Evolutionary conservation across 2,888 invertebrate species (phyloP).

Genomic region (Lathronympha strigana): DNA sequence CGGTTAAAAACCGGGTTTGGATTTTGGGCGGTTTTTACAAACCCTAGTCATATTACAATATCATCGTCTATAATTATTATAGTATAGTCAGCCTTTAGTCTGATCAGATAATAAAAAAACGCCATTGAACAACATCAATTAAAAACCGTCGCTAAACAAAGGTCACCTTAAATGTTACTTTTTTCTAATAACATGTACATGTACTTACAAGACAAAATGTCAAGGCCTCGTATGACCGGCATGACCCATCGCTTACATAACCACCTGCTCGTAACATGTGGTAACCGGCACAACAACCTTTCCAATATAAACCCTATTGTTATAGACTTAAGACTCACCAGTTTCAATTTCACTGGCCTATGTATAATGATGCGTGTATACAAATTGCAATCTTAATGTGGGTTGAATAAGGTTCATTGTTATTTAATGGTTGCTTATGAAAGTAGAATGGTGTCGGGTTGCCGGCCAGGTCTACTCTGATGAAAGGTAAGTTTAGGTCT

Average conservation of each 20-base stretch:
- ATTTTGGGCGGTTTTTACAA: too few species aligned
- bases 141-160: neutral
- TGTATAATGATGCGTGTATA: neutral
- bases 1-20: too few species aligned
- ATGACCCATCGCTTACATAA: conserved; percentile 38
- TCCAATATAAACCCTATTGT: conserved; percentile 15
- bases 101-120: too few species aligned
- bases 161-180: conserved; percentile 22
- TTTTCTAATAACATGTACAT: conserved; percentile 8
- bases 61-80: too few species aligned
- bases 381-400: conserved; percentile 2
- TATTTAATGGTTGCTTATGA: conserved; percentile 18
- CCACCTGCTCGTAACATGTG: conserved; percentile 35
- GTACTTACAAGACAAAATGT: conserved; percentile 36
- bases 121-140: neutral
- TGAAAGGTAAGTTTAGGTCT: conserved; percentile 30
- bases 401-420: conserved; percentile 2
- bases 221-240: conserved; percentile 39
- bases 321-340: conserved; percentile 13
- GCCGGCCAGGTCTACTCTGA: conserved; percentile 16
- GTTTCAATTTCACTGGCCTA: conserved; percentile 18
- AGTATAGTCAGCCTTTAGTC: too few species aligned
- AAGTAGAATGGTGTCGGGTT: conserved; percentile 26
- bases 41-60: too few species aligned
- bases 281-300: conserved; percentile 16